These are phyloP conservation scores for Nannoperca obscura DNA, from an alignment of 2,797 vertebrate species.

Conservation along the genomic window DNA sequence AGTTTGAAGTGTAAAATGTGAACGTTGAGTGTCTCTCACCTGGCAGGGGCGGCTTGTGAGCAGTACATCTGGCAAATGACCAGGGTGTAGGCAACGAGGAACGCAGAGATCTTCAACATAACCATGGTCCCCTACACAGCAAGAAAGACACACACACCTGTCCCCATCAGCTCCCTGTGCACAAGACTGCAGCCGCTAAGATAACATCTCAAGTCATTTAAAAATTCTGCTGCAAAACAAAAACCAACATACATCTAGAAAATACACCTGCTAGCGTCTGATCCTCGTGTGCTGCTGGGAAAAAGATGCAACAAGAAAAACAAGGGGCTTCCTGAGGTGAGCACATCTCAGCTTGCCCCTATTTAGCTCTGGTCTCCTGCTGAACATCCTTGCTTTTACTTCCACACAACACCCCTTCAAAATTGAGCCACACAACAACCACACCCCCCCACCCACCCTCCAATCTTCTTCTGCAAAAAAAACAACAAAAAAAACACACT, in stretches of 20 bases:
- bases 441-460: neutral
- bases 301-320: constrained; percentile 16
- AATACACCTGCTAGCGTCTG: neutral
- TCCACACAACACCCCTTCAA: constrained; percentile 22
- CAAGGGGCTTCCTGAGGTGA: constrained; percentile 2
- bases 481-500: constrained; percentile 8
- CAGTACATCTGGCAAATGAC: constrained; percentile 93
- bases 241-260: neutral
- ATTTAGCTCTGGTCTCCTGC: constrained; percentile 20
- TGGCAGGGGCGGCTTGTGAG: constrained; percentile 91
- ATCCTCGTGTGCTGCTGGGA: constrained; percentile 7
- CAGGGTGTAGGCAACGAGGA: constrained; percentile 93
- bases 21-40: constrained; percentile 81
- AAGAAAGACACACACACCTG: constrained; percentile 60
- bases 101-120: constrained; percentile 92
- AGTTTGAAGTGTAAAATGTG: neutral
- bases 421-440: constrained; percentile 9
- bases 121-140: constrained; percentile 89
- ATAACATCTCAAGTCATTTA: neutral
- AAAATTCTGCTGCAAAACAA: neutral
- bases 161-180: constrained; percentile 44
- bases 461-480: constrained; percentile 21
- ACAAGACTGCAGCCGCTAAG: neutral
- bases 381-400: constrained; percentile 39
- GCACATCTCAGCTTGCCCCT: constrained; percentile 19